Percentiles rank a stretch among this genome's conserved stretches.
phyloP scores from a whole-genome alignment of 1,140 invertebrate genomes.

The Scaptomyza hsui region DNA sequence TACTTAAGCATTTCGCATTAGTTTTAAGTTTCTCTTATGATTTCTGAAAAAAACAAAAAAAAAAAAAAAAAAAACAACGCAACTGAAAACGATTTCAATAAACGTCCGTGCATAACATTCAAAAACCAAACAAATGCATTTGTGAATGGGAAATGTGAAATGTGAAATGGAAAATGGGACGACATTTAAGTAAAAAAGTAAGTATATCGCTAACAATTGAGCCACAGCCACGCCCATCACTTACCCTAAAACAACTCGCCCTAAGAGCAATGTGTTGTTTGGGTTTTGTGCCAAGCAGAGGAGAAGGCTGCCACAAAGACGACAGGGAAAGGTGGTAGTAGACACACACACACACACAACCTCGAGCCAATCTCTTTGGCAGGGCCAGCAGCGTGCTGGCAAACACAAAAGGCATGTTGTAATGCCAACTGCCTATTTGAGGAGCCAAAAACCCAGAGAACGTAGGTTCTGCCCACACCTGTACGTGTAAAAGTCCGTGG shows the following conservation, averaged over 20 bases:
- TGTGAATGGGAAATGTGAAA: slow-evolving; percentile 34
- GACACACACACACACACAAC: slow-evolving; percentile 14
- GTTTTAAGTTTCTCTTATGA: slow-evolving; percentile 64
- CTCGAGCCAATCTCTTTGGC: slow-evolving; percentile 64
- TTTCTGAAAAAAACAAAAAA: slow-evolving; percentile 26
- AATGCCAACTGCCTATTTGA: slow-evolving; percentile 79
- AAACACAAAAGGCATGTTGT: slow-evolving; percentile 78
- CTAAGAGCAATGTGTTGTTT: slow-evolving; percentile 81
- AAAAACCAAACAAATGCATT: slow-evolving; percentile 69
- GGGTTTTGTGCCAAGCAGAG: slow-evolving; percentile 34
- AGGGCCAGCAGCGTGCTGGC: slow-evolving; percentile 41
- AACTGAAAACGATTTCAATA: slow-evolving; percentile 73
- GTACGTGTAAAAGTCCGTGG: slow-evolving; percentile 35
- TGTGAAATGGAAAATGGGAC: background rate
- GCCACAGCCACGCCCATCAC: slow-evolving; percentile 64
- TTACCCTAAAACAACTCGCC: slow-evolving; percentile 75
- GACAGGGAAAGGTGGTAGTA: background rate
- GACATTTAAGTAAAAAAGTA: slow-evolving; percentile 43
- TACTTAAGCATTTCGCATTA: slow-evolving; percentile 76
- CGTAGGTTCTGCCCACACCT: slow-evolving; percentile 46
- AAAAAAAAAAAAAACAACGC: slow-evolving; percentile 20
- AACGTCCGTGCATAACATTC: slow-evolving; percentile 80
- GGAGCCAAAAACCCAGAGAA: background rate
- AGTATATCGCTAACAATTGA: slow-evolving; percentile 50
- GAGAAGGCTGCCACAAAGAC: background rate